A percentile compares a stretch with the other conserved stretches of the same genome.
These are phyloP conservation scores for Ammodytes dubius DNA, from an alignment of 2,113 vertebrate genomes.

Conservation along the genomic window DNA sequence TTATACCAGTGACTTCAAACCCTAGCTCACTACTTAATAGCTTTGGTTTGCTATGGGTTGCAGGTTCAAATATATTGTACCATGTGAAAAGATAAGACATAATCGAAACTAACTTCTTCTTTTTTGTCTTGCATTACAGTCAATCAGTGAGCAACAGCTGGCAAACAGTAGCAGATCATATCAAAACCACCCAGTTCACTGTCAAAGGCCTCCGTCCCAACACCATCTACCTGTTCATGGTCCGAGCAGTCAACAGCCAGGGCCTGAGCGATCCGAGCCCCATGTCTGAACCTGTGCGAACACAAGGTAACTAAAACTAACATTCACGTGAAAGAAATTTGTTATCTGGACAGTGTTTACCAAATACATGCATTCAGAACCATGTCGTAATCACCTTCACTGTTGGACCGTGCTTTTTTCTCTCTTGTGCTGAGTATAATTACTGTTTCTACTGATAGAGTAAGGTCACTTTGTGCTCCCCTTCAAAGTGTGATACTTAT, in stretches of 20 bases:
- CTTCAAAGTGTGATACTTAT: conserved; percentile 44
- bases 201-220: conserved; percentile 95
- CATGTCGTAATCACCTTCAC: background rate
- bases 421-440: conserved; percentile 1
- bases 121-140: conserved; percentile 77
- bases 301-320: conserved; percentile 89
- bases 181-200: conserved; percentile 92
- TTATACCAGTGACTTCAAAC: background rate
- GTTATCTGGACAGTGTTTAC: background rate
- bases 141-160: conserved; percentile 99
- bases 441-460: conserved; percentile 4
- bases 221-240: conserved; percentile 99
- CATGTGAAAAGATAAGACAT: background rate
- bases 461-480: conserved; percentile 14
- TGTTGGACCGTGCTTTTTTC: background rate
- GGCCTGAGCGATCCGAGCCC: conserved; percentile 98
- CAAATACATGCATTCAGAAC: background rate
- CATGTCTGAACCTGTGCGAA: conserved; percentile 97
- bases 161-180: conserved; percentile 97
- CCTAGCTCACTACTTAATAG: background rate
- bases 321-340: background rate
- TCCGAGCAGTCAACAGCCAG: conserved; percentile 94
- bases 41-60: background rate
- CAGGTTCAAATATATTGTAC: background rate
- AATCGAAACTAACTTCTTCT: background rate